Percentiles rank a stretch among this genome's conserved stretches.
These are phyloP conservation scores for Tonatia bakeri DNA, from an alignment of 2,113 vertebrate species.

Conservation along the genomic window DNA sequence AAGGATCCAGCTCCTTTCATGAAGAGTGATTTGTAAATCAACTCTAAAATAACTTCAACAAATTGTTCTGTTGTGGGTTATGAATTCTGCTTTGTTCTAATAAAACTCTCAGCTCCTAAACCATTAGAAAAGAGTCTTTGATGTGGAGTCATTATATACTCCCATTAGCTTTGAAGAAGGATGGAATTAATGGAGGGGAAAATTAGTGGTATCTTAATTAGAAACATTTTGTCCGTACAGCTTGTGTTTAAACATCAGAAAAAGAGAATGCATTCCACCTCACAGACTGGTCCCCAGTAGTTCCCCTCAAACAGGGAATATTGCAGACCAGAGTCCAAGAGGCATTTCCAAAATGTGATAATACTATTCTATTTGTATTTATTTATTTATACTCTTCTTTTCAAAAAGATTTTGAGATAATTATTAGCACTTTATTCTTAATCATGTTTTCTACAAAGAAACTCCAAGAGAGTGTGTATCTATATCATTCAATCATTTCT, in stretches of 20 bases:
- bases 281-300: neutral
- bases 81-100: conserved; percentile 58
- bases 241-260: conserved; percentile 38
- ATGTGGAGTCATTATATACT: conserved; percentile 46
- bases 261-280: neutral
- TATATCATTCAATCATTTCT: neutral
- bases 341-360: neutral
- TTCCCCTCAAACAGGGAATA: neutral
- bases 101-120: conserved; percentile 40
- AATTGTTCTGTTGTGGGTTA: conserved; percentile 29
- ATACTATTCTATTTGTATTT: neutral
- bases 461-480: neutral
- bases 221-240: conserved; percentile 55
- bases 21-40: conserved; percentile 44
- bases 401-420: neutral
- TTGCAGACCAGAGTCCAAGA: neutral
- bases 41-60: conserved; percentile 42
- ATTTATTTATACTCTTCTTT: conserved; percentile 18
- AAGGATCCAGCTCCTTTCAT: neutral
- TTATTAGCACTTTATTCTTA: neutral
- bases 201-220: conserved; percentile 44
- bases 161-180: conserved; percentile 58
- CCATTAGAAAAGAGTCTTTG: conserved; percentile 47
- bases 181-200: conserved; percentile 44
- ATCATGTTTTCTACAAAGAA: conserved; percentile 7